Evolutionary conservation across 2,113 vertebrate genomes (phyloP).

Genomic region (Manacus vitellinus): DNA sequence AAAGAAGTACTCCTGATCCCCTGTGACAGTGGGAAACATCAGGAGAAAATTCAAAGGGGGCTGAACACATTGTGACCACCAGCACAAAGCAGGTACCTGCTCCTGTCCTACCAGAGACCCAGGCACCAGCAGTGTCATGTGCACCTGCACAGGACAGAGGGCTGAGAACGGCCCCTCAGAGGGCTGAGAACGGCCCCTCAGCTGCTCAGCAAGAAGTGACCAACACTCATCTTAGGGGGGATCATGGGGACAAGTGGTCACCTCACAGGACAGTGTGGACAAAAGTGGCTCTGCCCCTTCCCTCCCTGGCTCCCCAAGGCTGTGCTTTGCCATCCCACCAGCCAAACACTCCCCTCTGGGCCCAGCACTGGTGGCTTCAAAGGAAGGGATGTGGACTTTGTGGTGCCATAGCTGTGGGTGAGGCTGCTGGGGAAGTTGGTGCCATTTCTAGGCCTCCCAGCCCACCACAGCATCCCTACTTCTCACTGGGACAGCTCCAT

Average conservation of each 20-base stretch:
- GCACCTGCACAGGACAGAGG: neutral
- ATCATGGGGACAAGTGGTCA: neutral
- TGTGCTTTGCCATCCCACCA: neutral
- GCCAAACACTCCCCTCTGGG: neutral
- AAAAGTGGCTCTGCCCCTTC: neutral
- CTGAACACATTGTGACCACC: neutral
- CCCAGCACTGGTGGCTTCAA: neutral
- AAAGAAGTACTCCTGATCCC: neutral
- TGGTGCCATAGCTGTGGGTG: neutral
- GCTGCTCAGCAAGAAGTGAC: neutral
- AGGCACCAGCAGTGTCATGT: too few relatives aligned
- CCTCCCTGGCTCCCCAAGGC: neutral
- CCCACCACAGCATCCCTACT: neutral
- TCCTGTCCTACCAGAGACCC: neutral
- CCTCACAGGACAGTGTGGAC: neutral
- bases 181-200: neutral
- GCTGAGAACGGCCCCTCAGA: neutral
- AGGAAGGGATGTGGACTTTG: neutral
- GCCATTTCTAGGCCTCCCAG: neutral
- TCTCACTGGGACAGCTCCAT: neutral
- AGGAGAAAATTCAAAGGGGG: neutral
- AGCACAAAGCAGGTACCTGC: neutral
- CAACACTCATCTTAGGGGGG: neutral
- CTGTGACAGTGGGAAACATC: neutral
- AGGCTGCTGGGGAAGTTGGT: neutral